Conservation (phyloP, 2,888 invertebrate species). For the Cephalotes varians region DNA sequence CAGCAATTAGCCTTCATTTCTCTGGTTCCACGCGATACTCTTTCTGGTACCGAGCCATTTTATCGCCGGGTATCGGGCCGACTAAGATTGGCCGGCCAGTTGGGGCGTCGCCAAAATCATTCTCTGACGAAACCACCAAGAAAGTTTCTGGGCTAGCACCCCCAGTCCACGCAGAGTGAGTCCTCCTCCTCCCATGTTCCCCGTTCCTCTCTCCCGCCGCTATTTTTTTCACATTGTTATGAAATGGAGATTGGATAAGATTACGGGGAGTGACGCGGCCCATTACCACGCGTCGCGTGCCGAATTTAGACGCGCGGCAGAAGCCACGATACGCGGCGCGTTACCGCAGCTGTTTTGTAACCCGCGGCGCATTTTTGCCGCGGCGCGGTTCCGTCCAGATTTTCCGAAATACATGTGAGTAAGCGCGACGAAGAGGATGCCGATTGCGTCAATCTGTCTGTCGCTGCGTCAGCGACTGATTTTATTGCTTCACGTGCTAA, state of each 20-base stretch:
- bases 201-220: background rate
- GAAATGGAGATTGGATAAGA: slow-evolving; percentile 73
- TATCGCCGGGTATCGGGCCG: slow-evolving; percentile 73
- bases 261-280: slow-evolving; percentile 59
- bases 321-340: slow-evolving; percentile 32
- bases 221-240: slow-evolving; percentile 74
- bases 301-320: slow-evolving; percentile 67
- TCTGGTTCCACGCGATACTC: slow-evolving; percentile 59
- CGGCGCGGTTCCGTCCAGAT: slow-evolving; percentile 42
- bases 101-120: slow-evolving; percentile 69
- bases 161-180: slow-evolving; percentile 68
- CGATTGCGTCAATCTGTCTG: slow-evolving; percentile 52
- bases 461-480: slow-evolving; percentile 49
- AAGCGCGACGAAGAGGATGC: slow-evolving; percentile 41
- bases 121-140: slow-evolving; percentile 64
- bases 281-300: slow-evolving; percentile 43
- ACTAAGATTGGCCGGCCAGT: slow-evolving; percentile 58
- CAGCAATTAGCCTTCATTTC: slow-evolving; percentile 65
- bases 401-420: slow-evolving; percentile 54
- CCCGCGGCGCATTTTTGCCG: slow-evolving; percentile 26
- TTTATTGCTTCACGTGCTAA: slow-evolving; percentile 49
- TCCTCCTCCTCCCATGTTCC: slow-evolving; percentile 1
- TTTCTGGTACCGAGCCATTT: slow-evolving; percentile 55
- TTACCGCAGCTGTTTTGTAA: slow-evolving; percentile 31
- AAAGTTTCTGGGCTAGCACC: slow-evolving; percentile 77